Evolutionary conservation across 1,140 invertebrate species (phyloP), one percentile per base, ranked within the genome.

Genomic region (Limonius californicus): DNA sequence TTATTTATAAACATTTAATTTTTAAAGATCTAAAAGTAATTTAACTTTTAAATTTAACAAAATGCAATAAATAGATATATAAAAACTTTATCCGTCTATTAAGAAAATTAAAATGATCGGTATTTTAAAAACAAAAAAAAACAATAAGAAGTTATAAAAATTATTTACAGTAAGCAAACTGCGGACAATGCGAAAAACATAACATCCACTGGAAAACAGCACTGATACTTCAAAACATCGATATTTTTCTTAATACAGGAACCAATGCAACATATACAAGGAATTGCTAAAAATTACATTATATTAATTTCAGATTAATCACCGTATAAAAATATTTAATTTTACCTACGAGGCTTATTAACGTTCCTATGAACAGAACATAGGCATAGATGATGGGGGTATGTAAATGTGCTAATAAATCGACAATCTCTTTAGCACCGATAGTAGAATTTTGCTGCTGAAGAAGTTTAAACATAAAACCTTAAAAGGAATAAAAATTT

Each of bases 251-350:
- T 18, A 11, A 20, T 35, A 21, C 56, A 57, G 1, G 30, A 11
- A 16, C 42, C 42, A 0, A 30, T 21, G 12, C 32, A 42, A 9
- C 39, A 57, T 11, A 57, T 21, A 18, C 30, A 57, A 9, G 56
- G 56, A n/a, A 57, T 43, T 18, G 32, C 56, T 57, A 14, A n/a
- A 57, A 57, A 45, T 14, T 14, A 43, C n/a, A 43, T 45, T 20
- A 43, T 42, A 21, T 12, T 57, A 2, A 57, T 14, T 30, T n/a
- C n/a, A n/a, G 12, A 19, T 35, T 18, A n/a, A 4, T 27, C 23
- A 27, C 23, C 23, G 3, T 27, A 27, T 27, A 9, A 4, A 3
- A 3, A 4, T 4, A 3, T 9, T 27, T 9, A 27, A 27, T 27
- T 39, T 39, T 39, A 39, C 35, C n/a, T 39, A 39, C 7, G n/a